Percentiles rank a stretch among this genome's conserved stretches.
phyloP scores from a whole-genome alignment of 2,113 vertebrate species.

The Festucalex cinctus region DNA sequence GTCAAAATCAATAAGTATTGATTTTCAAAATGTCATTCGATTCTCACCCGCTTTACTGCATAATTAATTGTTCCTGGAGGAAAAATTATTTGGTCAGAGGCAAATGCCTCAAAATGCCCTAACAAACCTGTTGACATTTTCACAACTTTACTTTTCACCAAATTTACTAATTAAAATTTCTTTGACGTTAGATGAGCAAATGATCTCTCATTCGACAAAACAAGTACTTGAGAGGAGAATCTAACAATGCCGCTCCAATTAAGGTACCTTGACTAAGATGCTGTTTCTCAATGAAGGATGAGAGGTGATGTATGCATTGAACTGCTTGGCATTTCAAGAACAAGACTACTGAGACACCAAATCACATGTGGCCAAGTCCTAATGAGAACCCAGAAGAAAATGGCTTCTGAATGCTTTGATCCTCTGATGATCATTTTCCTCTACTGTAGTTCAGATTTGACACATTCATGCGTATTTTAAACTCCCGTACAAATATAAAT shows the following conservation, averaged over 20 bases:
- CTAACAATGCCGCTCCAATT: conserved; percentile 3
- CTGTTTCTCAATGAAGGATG: conserved; percentile 2
- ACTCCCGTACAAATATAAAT: not conserved
- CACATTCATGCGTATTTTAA: too few species aligned
- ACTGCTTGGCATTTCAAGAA: conserved; percentile 7
- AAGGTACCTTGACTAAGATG: not conserved
- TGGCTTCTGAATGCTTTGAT: conserved; percentile 9
- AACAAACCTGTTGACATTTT: conserved; percentile 9
- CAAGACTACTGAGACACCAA: conserved; percentile 15
- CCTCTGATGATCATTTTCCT: not conserved
- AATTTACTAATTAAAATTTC: not conserved
- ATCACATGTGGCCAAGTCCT: conserved; percentile 15
- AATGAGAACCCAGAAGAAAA: conserved; percentile 27
- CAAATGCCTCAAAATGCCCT: conserved; percentile 1
- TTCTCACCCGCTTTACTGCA: conserved; percentile 16
- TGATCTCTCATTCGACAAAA: not conserved
- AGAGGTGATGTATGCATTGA: conserved; percentile 29
- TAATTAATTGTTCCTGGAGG: conserved; percentile 34
- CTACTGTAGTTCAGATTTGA: not conserved
- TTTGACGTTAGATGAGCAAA: not conserved
- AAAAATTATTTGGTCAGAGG: conserved; percentile 19
- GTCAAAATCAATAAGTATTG: conserved; percentile 23
- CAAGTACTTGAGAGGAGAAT: not conserved
- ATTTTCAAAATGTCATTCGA: conserved; percentile 38
- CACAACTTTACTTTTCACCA: not conserved